These are phyloP conservation scores for Parasteatoda lunata DNA, from an alignment of 2,888 invertebrate species.

Conservation along the genomic window DNA sequence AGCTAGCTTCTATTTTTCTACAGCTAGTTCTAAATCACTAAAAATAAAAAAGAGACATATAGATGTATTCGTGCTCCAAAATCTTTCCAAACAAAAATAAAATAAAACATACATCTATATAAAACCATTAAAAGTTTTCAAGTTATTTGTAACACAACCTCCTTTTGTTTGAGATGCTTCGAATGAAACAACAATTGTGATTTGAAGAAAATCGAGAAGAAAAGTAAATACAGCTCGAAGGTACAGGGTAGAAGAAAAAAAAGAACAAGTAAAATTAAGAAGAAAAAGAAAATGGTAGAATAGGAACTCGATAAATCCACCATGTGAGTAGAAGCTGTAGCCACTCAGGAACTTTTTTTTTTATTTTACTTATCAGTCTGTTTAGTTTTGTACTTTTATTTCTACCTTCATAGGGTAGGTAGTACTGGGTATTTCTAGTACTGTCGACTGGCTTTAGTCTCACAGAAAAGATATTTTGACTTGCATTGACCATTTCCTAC, in stretches of 20 bases:
- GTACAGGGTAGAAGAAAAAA: constrained; percentile 25
- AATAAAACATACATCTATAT: constrained; percentile 37
- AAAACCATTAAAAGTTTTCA: constrained; percentile 60
- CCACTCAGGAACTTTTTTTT: constrained; percentile 47
- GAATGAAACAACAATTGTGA: constrained; percentile 59
- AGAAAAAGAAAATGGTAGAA: constrained; percentile 22
- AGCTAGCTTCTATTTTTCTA: not conserved
- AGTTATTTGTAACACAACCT: constrained; percentile 55
- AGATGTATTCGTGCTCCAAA: not conserved
- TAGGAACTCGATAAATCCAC: constrained; percentile 65
- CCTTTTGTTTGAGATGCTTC: constrained; percentile 17
- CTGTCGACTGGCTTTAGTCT: constrained; percentile 60
- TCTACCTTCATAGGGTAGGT: constrained; percentile 34
- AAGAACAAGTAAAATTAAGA: constrained; percentile 36
- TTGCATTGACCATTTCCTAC: constrained; percentile 66
- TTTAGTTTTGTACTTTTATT: constrained; percentile 42
- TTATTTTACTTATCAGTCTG: constrained; percentile 8
- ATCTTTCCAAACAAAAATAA: not conserved
- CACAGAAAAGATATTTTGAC: constrained; percentile 54
- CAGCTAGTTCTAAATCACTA: not conserved
- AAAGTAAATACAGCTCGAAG: constrained; percentile 42
- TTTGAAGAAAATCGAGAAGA: constrained; percentile 50
- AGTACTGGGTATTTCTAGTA: constrained; percentile 43
- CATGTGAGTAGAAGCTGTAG: constrained; percentile 62
- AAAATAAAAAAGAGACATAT: not conserved